These are phyloP conservation scores for Dolichoris vasculosae DNA, from an alignment of 1,140 invertebrate genomes.

Conservation along the genomic window DNA sequence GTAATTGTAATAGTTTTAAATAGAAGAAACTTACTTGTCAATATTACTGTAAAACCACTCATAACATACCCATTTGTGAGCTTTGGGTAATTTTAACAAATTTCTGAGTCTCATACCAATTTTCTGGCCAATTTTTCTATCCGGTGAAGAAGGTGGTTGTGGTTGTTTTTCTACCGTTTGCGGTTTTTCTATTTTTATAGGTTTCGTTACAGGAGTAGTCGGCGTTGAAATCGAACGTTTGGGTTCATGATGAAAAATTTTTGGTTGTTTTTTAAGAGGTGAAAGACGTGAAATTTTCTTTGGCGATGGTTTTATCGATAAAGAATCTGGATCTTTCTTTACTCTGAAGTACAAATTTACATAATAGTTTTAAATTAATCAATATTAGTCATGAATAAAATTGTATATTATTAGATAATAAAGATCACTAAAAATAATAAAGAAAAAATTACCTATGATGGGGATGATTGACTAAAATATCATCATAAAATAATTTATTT, in stretches of 20 bases:
- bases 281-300: slow-evolving; percentile 77
- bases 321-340: slow-evolving; percentile 68
- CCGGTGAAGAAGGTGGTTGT: slow-evolving; percentile 76
- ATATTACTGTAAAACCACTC: slow-evolving; percentile 99
- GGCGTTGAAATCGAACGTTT: slow-evolving; percentile 58
- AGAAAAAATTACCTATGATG: slow-evolving; percentile 73
- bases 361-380: too few species aligned
- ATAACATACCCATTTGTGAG: slow-evolving; percentile 99
- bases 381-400: slow-evolving; percentile 43
- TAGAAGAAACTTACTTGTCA: slow-evolving; percentile 80
- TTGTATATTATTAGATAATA: neutral
- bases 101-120: slow-evolving; percentile 94
- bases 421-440: neutral
- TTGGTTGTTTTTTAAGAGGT: slow-evolving; percentile 77
- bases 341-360: slow-evolving; percentile 64
- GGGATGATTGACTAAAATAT: slow-evolving; percentile 89
- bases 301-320: slow-evolving; percentile 68
- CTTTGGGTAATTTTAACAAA: slow-evolving; percentile 97
- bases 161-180: slow-evolving; percentile 67
- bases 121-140: slow-evolving; percentile 87
- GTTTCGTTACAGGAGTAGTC: slow-evolving; percentile 71
- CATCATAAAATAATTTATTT: slow-evolving; percentile 93
- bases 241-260: slow-evolving; percentile 64
- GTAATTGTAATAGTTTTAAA: too few species aligned
- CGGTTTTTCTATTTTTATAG: slow-evolving; percentile 72